phyloP scores from a whole-genome alignment of 2,113 vertebrate genomes.

The Eublepharis macularius region DNA sequence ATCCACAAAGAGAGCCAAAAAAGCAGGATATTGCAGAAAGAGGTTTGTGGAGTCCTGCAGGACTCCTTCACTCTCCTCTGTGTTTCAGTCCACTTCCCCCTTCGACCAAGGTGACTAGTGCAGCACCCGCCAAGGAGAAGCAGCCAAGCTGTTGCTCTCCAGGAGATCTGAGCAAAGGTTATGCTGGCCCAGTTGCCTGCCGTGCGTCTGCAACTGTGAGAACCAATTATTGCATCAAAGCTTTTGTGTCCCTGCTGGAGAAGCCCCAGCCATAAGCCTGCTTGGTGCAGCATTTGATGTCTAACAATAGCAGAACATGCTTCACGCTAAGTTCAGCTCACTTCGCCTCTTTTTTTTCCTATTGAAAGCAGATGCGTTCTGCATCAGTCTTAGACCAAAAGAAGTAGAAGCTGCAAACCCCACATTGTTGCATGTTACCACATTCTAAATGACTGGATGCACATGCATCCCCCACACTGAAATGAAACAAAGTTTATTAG shows the following conservation, averaged over 20 bases:
- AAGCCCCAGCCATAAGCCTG: background rate
- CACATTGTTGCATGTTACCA: background rate
- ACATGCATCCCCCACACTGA: background rate
- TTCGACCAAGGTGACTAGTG: background rate
- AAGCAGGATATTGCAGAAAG: background rate
- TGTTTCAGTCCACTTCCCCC: too few species aligned
- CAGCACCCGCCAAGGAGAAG: background rate
- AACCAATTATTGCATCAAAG: constrained; percentile 18
- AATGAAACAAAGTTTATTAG: background rate
- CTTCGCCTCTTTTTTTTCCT: background rate
- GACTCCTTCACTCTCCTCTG: background rate
- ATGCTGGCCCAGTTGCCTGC: constrained; percentile 31
- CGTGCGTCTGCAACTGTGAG: background rate
- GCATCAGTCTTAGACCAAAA: background rate
- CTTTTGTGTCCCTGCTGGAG: background rate
- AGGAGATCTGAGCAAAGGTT: constrained; percentile 32
- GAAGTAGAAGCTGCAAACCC: background rate
- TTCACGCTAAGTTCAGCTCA: constrained; percentile 11
- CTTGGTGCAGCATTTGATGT: background rate
- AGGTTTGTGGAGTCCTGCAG: background rate
- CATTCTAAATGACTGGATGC: background rate
- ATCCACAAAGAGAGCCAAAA: background rate
- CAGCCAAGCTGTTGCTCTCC: background rate
- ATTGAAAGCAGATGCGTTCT: background rate
- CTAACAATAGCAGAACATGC: constrained; percentile 1